Evolutionary conservation across 2,113 vertebrate species (phyloP).

Genomic region (Lepisosteus oculatus): DNA sequence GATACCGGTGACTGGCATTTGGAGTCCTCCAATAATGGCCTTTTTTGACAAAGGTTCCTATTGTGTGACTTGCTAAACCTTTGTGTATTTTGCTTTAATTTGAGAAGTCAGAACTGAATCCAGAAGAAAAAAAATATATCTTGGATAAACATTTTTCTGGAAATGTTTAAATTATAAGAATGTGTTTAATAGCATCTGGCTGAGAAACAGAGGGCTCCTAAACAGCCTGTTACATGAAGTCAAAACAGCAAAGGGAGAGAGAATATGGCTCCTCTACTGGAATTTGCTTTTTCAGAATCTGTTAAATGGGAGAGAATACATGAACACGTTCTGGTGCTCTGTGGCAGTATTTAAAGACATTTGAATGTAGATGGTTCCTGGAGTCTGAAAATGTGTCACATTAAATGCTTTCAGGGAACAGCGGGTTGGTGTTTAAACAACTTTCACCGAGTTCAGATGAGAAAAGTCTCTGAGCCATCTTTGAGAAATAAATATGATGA

Average conservation of each 20-base stretch:
- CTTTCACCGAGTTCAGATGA: too few species aligned
- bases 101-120: neutral
- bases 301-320: too few species aligned
- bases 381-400: too few species aligned
- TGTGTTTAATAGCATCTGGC: constrained; percentile 1
- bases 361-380: too few species aligned
- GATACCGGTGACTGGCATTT: too few species aligned
- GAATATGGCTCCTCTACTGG: neutral
- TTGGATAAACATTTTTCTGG: neutral
- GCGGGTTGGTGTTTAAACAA: too few species aligned
- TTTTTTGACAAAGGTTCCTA: neutral
- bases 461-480: too few species aligned
- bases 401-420: too few species aligned
- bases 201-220: neutral
- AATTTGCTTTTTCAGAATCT: neutral
- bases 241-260: neutral
- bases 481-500: too few species aligned
- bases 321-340: too few species aligned
- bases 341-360: too few species aligned
- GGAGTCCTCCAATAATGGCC: too few species aligned
- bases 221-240: neutral
- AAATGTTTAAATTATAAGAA: constrained; percentile 2
- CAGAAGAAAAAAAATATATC: neutral
- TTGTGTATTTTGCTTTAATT: neutral
- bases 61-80: neutral